A percentile compares a stretch with the other conserved stretches of the same genome.
Evolutionary conservation across 2,797 vertebrate species (phyloP).

Genomic region (Mionectes olivaceus): DNA sequence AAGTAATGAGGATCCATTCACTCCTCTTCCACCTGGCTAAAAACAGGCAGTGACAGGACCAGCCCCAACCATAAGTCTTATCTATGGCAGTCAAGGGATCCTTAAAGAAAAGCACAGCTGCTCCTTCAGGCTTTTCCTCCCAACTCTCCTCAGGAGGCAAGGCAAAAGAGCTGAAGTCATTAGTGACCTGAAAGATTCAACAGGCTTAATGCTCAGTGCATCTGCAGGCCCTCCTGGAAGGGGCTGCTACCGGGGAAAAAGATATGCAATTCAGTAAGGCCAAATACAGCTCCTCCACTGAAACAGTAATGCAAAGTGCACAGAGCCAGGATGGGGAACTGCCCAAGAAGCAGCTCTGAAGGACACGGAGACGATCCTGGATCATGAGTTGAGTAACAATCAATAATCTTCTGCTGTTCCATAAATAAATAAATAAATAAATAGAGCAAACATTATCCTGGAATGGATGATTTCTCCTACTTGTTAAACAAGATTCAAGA

Average conservation of each 20-base stretch:
- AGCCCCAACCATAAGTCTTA: neutral
- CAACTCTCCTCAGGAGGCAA: neutral
- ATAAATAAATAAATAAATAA: slow-evolving; percentile 2
- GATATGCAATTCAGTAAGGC: neutral
- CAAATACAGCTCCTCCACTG: neutral
- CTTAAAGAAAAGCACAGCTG: neutral
- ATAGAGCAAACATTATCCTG: neutral
- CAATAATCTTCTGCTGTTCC: neutral
- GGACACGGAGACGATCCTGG: neutral
- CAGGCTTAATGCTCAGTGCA: neutral
- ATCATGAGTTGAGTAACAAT: neutral
- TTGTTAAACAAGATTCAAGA: neutral
- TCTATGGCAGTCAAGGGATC: neutral
- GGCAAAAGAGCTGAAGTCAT: neutral
- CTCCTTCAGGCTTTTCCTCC: neutral
- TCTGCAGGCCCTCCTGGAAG: neutral
- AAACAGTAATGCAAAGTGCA: neutral
- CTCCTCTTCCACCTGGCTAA: neutral
- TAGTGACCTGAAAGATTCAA: neutral
- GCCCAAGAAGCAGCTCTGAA: neutral
- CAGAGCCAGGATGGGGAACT: neutral
- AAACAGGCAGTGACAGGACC: neutral
- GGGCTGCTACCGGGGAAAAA: neutral
- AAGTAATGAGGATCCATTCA: neutral
- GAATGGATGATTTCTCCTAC: neutral